Evolutionary conservation across 2,797 vertebrate species (phyloP).

Genomic region (Poliocrania exsul): DNA sequence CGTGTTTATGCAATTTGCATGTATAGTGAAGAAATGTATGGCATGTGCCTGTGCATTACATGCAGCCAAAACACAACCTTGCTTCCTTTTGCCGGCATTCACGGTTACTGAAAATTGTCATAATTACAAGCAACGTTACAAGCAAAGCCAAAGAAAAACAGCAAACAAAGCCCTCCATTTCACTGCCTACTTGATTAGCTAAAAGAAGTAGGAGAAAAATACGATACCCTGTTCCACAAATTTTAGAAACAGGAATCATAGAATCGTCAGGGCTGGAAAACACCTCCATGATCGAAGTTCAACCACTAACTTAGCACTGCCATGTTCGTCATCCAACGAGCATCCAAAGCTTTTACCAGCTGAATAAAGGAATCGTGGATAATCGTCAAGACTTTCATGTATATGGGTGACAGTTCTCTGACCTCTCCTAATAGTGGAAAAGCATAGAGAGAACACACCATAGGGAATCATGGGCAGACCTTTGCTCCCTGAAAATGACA

Average conservation of each 20-base stretch:
- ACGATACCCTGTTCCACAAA: neutral
- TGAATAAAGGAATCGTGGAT: neutral
- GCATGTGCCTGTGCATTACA: neutral
- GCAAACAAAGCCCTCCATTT: neutral
- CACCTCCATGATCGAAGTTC: neutral
- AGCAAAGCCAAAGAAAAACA: slow-evolving; percentile 1
- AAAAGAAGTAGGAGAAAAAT: neutral
- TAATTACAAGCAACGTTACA: neutral
- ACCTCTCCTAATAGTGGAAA: neutral
- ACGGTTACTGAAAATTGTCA: neutral
- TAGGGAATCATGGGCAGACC: neutral
- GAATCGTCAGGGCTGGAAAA: neutral
- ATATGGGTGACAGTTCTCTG: neutral
- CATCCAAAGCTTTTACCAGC: neutral
- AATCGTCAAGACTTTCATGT: neutral
- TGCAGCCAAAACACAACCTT: neutral
- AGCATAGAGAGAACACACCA: neutral
- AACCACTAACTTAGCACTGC: neutral
- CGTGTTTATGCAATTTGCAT: neutral
- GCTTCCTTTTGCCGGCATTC: neutral
- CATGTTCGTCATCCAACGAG: neutral
- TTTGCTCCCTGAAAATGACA: neutral
- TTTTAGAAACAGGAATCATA: neutral
- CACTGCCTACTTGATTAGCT: neutral
- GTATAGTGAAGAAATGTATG: neutral